phyloP scores from a whole-genome alignment of 2,113 vertebrate genomes.

The Plecturocebus donacophilus region DNA sequence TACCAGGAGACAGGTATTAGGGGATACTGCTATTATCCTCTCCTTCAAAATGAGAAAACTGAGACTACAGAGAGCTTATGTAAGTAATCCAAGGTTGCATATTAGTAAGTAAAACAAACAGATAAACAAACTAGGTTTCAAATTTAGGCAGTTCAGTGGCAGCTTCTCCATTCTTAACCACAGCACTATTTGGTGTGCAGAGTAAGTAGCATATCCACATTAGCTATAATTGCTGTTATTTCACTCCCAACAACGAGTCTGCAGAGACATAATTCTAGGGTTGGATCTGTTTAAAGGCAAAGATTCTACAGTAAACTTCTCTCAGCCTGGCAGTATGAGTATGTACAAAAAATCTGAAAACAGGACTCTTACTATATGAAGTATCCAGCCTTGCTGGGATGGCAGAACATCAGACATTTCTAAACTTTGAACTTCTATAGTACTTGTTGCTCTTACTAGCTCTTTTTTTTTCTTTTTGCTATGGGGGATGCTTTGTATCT shows the following conservation, averaged over 20 bases:
- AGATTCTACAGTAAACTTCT: neutral
- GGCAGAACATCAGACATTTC: neutral
- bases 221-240: neutral
- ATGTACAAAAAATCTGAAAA: neutral
- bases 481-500: neutral
- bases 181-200: neutral
- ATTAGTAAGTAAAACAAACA: neutral
- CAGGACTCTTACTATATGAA: neutral
- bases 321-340: neutral
- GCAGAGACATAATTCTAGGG: neutral
- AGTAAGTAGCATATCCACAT: neutral
- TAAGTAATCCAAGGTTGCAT: neutral
- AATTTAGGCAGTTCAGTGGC: neutral
- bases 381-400: neutral
- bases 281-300: neutral
- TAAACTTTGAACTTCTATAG: neutral
- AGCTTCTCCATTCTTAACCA: neutral
- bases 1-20: neutral
- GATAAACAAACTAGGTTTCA: neutral
- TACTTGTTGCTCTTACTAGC: neutral
- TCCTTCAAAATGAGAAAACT: neutral
- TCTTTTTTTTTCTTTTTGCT: neutral
- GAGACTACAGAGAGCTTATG: neutral
- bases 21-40: neutral
- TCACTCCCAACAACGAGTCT: neutral